Conservation (phyloP, 1,140 invertebrate genomes). For the Heliothis subflexa region DNA sequence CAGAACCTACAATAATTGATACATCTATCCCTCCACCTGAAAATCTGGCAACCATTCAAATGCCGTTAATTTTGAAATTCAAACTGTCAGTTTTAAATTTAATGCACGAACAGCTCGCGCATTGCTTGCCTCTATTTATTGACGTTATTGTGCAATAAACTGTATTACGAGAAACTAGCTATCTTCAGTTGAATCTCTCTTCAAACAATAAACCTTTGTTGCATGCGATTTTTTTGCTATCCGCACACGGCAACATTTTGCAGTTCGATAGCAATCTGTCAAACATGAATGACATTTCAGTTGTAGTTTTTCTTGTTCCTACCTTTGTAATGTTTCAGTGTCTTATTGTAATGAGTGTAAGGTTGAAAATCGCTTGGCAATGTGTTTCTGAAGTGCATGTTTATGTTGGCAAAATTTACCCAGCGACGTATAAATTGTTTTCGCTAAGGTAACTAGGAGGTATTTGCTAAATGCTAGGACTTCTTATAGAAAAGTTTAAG, state of each 20-base stretch:
- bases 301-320: constrained; percentile 29
- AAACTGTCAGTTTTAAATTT: constrained; percentile 21
- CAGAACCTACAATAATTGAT: neutral
- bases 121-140: constrained; percentile 29
- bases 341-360: constrained; percentile 24
- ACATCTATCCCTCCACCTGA: constrained; percentile 8
- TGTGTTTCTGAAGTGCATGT: constrained; percentile 2
- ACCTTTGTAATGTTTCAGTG: neutral
- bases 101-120: constrained; percentile 1
- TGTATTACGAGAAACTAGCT: constrained; percentile 35
- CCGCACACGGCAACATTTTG: constrained; percentile 54
- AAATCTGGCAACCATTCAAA: constrained; percentile 33
- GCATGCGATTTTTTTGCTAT: constrained; percentile 47
- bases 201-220: constrained; percentile 40
- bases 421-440: constrained; percentile 48
- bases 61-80: constrained; percentile 25
- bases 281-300: constrained; percentile 62
- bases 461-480: constrained; percentile 42
- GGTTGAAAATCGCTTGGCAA: constrained; percentile 37
- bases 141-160: constrained; percentile 33
- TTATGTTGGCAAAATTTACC: constrained; percentile 46
- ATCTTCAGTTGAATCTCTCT: constrained; percentile 6
- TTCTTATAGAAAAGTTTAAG: constrained; percentile 37
- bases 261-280: constrained; percentile 63
- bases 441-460: constrained; percentile 41